Evolutionary conservation across 2,888 invertebrate species (phyloP).

Genomic region (Byasa hedistus): DNA sequence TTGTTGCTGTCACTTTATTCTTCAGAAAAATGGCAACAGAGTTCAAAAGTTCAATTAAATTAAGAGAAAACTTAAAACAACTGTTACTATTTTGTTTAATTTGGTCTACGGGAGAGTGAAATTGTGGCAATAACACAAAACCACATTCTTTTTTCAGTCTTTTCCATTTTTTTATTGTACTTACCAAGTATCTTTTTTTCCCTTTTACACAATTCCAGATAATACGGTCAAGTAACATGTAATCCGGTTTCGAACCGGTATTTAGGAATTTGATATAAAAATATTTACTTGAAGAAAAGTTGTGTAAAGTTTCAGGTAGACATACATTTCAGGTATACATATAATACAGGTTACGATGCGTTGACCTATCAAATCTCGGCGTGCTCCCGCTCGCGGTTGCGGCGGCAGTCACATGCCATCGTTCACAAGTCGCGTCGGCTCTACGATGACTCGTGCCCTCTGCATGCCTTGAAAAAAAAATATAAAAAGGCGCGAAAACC

Average conservation of each 20-base stretch:
- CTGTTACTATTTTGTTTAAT: no score
- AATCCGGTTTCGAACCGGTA: constrained; percentile 1
- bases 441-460: constrained; percentile 32
- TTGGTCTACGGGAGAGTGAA: no score
- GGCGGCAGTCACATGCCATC: constrained; percentile 49
- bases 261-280: constrained; percentile 7
- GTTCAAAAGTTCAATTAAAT: no score
- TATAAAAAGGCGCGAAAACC: constrained; percentile 36
- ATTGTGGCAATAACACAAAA: no score
- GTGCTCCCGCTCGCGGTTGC: constrained; percentile 39
- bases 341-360: constrained; percentile 36
- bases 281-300: constrained; percentile 12
- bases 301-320: constrained; percentile 22
- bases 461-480: constrained; percentile 29
- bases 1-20: no score
- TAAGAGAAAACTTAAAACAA: no score
- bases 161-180: no score
- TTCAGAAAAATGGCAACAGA: no score
- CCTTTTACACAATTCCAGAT: no score
- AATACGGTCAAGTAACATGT: no score
- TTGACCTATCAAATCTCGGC: constrained; percentile 47
- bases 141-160: no score
- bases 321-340: constrained; percentile 5
- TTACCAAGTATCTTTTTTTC: no score
- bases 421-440: constrained; percentile 37